A percentile compares a stretch with the other conserved stretches of the same genome.
Conservation (phyloP, 2,888 invertebrate species). For the Crematogaster levior region DNA sequence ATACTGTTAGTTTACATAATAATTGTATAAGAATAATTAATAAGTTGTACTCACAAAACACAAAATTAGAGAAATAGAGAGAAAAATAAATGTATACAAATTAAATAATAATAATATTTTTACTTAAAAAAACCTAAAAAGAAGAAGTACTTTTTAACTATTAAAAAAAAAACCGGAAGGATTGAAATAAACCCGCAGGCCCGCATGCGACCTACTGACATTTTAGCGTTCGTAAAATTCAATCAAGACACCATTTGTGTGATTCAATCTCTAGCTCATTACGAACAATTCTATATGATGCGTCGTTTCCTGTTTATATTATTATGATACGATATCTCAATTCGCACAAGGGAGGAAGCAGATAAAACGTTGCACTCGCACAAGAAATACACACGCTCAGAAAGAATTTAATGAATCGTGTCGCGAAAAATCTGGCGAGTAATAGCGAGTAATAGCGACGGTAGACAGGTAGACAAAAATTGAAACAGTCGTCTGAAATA, state of each 20-base stretch:
- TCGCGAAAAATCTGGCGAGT: neutral
- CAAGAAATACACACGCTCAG: too few species aligned
- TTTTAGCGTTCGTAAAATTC: slow-evolving; percentile 54
- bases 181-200: slow-evolving; percentile 60
- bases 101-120: neutral
- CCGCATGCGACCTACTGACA: slow-evolving; percentile 50
- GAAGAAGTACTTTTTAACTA: neutral
- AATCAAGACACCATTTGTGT: slow-evolving; percentile 34
- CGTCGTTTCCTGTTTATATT: slow-evolving; percentile 32
- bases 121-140: neutral
- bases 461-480: slow-evolving; percentile 32
- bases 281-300: neutral
- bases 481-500: slow-evolving; percentile 29
- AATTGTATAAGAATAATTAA: slow-evolving; percentile 3
- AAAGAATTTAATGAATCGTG: slow-evolving; percentile 20
- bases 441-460: slow-evolving; percentile 23
- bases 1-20: neutral
- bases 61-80: neutral
- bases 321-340: neutral
- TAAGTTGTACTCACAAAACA: neutral
- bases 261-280: slow-evolving; percentile 4
- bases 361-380: slow-evolving; percentile 13
- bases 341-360: slow-evolving; percentile 7
- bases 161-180: slow-evolving; percentile 59
- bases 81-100: neutral